A percentile compares a stretch with the other conserved stretches of the same genome.
These are phyloP conservation scores for Drosophila leonis DNA, from an alignment of 2,888 invertebrate genomes.

Conservation along the genomic window DNA sequence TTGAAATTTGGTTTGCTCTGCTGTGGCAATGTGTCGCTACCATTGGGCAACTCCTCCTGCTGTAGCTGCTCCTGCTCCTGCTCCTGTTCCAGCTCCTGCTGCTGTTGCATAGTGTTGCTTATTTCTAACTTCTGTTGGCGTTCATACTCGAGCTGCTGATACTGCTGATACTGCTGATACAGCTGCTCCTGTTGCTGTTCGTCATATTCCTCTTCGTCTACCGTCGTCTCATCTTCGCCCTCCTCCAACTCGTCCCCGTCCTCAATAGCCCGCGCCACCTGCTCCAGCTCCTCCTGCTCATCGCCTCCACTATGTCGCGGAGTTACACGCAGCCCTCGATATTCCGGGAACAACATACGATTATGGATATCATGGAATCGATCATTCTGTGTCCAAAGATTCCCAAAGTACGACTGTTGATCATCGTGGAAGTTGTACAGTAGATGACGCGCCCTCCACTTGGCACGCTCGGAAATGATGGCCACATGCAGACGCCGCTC, in stretches of 20 bases:
- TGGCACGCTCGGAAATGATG: conserved; percentile 54
- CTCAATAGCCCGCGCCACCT: neutral
- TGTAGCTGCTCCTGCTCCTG: neutral
- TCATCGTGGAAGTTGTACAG: neutral
- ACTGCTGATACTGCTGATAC: neutral
- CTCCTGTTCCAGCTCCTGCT: neutral
- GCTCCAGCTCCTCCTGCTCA: neutral
- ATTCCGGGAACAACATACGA: neutral
- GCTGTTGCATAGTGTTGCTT: neutral
- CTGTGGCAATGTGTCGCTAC: neutral
- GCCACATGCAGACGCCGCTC: conserved; percentile 58
- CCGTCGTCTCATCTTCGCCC: neutral
- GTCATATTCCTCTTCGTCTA: neutral
- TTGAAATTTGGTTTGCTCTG: neutral
- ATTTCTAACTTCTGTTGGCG: neutral
- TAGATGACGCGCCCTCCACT: conserved; percentile 21
- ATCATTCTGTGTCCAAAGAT: conserved; percentile 5
- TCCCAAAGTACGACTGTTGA: too few relatives aligned
- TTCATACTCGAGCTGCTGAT: neutral
- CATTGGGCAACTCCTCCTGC: neutral
- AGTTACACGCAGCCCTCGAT: neutral
- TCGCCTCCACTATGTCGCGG: conserved; percentile 35
- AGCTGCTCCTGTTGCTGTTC: neutral
- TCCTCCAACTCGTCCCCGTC: neutral
- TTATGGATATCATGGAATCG: neutral